phyloP scores from a whole-genome alignment of 2,113 vertebrate genomes.

The Tragelaphus buxtoni region DNA sequence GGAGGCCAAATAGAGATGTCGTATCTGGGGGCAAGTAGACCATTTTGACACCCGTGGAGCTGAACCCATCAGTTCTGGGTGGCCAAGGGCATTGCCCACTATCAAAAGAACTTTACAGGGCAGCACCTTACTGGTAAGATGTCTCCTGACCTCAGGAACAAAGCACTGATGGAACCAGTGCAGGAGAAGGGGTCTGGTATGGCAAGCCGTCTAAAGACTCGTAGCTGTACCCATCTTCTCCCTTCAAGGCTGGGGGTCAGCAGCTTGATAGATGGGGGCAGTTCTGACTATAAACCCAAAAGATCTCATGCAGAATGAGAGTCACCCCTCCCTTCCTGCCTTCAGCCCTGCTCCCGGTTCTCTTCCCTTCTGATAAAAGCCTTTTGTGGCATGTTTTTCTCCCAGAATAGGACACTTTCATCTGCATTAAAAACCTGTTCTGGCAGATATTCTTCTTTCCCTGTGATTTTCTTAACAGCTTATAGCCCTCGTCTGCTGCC shows the following conservation, averaged over 20 bases:
- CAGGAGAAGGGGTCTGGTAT: neutral
- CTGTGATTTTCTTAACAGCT: neutral
- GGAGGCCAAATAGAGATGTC: neutral
- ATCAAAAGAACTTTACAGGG: neutral
- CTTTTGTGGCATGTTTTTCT: neutral
- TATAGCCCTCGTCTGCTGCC: neutral
- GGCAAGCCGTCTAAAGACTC: rapidly evolving
- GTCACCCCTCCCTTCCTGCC: neutral
- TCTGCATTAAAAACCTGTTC: neutral
- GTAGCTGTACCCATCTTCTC: neutral
- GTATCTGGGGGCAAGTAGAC: neutral
- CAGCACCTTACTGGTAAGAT: neutral
- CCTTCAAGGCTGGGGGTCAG: neutral
- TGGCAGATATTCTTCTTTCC: neutral
- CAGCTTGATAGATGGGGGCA: neutral
- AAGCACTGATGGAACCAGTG: rapidly evolving
- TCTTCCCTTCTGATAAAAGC: neutral
- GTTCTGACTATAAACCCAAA: rapidly evolving
- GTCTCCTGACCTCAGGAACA: neutral
- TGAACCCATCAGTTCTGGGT: neutral
- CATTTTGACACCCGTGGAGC: neutral
- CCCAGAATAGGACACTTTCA: neutral
- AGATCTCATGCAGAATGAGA: neutral
- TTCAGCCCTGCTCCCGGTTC: too few species aligned
- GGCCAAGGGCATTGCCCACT: neutral